Evolutionary conservation across 2,797 vertebrate genomes (phyloP), one percentile per base, ranked within the genome.

Genomic region (Gadopsis marmoratus): DNA sequence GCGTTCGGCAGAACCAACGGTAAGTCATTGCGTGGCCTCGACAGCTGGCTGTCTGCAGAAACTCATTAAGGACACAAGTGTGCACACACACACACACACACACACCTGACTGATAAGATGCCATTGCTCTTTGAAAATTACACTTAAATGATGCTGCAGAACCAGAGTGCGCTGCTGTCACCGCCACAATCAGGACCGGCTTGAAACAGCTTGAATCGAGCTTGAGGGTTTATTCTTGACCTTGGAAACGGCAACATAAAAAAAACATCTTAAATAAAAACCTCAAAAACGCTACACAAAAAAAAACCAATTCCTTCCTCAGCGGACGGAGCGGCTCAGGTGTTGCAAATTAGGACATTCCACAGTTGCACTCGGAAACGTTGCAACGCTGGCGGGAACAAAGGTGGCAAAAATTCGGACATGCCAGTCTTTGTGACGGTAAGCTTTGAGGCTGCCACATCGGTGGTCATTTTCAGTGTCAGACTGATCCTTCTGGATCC

Each of bases 1-100:
- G 23, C 47, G 67, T 62, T 74, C 63, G 78, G 58, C 47, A 51
- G n/a, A 72, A 56, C 9, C 43, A n/a, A 3, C 1, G 63, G 29
- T 8, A 21, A 13, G 48, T 53, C 63, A 64, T 0, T 1, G 8
- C 53, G 85, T 7, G 74, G 31, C 45, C 65, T 60, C 39, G 59
- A 78, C 80, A 76, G 75, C 64, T 47, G 74, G 4, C 45, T 72
- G 75, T 82, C 60, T 78, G 67, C 79, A 85, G 74, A 86, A 61
- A 81, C 86, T 78, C 79, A 71, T 79, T 70, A 73, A 48, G 26
- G 53, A 68, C 63, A 50, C 0, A 0, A 71, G 23, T 7, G 7
- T 12, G 2, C 9, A 0, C 50, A n/a, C 56, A n/a, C 35, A 11
- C 11, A 39, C 43, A 41, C 63, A 55, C 67, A 51, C 59, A 37